Base-by-base conservation (phyloP, 1,140 invertebrate species). In the Physella acuta region DNA sequence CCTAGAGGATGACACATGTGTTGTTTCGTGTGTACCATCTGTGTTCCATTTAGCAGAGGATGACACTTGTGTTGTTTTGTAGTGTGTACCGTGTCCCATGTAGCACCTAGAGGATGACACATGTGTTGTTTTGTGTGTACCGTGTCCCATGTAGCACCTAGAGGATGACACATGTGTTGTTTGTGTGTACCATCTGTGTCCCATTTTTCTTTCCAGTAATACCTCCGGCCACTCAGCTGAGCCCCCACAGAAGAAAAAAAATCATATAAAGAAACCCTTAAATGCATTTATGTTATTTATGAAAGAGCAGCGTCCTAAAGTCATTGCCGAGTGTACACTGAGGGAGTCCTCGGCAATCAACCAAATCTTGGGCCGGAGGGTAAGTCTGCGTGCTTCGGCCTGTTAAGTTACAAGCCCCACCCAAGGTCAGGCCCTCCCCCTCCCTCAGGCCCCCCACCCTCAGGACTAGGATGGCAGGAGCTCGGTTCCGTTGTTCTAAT, bases 241-340 rank as follows among this genome's bases (percentile, higher is more conserved):
- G 8, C 58, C 58, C 33, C 52, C 64, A 26, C 79, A 81, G 70
- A 83, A 81, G 92, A 84, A 85, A 71, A 84, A 82, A 75, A 77
- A 75, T 74, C 95, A 98, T 87, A 98, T 99, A 84, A 99, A 99
- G 89, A 99, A 99, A 88, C 97, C 97, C 71, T 88, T 99, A 56
- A 99, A 99, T 87, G 97, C 98, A 77, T 99, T 99, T 88, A 99
- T 99, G 98, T 89, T 99, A 76, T 99, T 98, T 85, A 99, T 99
- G 97, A 99, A 99, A 86, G 97, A 99, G 85, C 98, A 97, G 94
- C 88, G 97, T 81, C 93, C 95, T 75, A 95, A 97, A 88, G 95
- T 99, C 56, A 94, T 99, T 56, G 94, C 95, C 20, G 96, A 99
- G 87, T 97, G 94, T 87, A 98, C 95, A 69, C 89, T 98, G 63